These are phyloP conservation scores for Hypsopygia costalis DNA, from an alignment of 2,888 invertebrate species.

Conservation along the genomic window DNA sequence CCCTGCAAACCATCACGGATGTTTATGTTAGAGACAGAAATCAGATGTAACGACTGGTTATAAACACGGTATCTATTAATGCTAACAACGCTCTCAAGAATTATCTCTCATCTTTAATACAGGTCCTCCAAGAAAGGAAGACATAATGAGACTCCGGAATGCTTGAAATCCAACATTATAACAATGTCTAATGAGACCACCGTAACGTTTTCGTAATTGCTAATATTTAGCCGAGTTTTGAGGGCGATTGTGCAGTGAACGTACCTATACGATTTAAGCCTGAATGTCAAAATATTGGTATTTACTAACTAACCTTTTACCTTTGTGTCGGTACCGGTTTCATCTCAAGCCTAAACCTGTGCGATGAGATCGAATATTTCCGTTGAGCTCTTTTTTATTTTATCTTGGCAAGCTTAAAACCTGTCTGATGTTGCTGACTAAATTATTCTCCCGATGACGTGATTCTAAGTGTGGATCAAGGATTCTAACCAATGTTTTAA, in stretches of 20 bases:
- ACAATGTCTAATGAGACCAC: slow-evolving; percentile 17
- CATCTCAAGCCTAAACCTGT: slow-evolving; percentile 41
- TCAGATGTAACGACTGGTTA: slow-evolving; percentile 44
- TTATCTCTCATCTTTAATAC: slow-evolving; percentile 29
- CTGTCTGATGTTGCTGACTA: slow-evolving; percentile 52
- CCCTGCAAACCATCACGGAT: slow-evolving; percentile 51
- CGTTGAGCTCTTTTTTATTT: slow-evolving; percentile 50
- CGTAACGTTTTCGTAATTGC: slow-evolving; percentile 5
- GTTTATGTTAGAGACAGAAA: slow-evolving; percentile 56
- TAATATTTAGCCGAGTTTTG: slow-evolving; percentile 7
- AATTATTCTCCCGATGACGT: slow-evolving; percentile 34
- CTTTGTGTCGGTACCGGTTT: slow-evolving; percentile 63
- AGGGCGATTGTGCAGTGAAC: slow-evolving; percentile 13
- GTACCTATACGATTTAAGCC: slow-evolving; percentile 18
- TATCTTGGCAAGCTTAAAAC: slow-evolving; percentile 50
- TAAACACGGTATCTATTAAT: slow-evolving; percentile 36
- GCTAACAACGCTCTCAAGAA: slow-evolving; percentile 21
- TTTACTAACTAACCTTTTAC: slow-evolving; percentile 63
- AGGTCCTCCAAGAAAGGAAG: slow-evolving; percentile 28
- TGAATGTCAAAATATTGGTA: slow-evolving; percentile 42
- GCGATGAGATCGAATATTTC: slow-evolving; percentile 55
- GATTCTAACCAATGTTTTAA: no score
- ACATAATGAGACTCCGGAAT: slow-evolving; percentile 26
- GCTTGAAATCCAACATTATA: slow-evolving; percentile 19
- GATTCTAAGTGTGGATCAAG: neutral